A percentile compares a stretch with the other conserved stretches of the same genome.
phyloP scores from a whole-genome alignment of 2,888 invertebrate genomes.

The Luffia ferchaultella region DNA sequence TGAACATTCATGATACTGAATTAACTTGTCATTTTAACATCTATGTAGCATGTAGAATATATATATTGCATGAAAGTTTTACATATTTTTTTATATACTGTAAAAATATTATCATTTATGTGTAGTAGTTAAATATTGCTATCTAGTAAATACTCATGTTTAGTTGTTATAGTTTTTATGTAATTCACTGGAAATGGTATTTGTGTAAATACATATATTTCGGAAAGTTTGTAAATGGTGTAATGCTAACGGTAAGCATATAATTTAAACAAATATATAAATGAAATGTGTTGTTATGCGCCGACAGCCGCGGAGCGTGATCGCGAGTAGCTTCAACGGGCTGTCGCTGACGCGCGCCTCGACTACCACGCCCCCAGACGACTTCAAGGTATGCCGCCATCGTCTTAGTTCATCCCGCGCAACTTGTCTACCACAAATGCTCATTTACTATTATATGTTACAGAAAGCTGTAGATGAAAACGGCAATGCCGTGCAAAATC shows the following conservation, averaged over 20 bases:
- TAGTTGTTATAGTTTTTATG: too few relatives aligned
- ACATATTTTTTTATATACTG: too few relatives aligned
- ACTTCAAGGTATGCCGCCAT: conserved; percentile 48
- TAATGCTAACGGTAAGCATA: conserved; percentile 10
- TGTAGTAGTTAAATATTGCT: too few relatives aligned
- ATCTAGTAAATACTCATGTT: too few relatives aligned
- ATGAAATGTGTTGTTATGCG: background rate
- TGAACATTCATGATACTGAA: too few relatives aligned
- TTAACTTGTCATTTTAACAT: too few relatives aligned
- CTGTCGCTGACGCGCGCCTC: conserved; percentile 42
- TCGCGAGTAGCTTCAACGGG: conserved; percentile 33
- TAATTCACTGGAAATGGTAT: too few relatives aligned
- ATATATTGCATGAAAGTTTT: too few relatives aligned
- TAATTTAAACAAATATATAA: background rate
- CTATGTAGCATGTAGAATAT: too few relatives aligned
- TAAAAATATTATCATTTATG: too few relatives aligned
- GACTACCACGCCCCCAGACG: conserved; percentile 26
- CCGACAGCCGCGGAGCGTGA: conserved; percentile 40
- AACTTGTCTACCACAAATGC: background rate
- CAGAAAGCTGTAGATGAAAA: conserved; percentile 82
- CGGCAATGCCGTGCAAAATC: conserved; percentile 75
- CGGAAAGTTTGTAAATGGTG: conserved; percentile 26
- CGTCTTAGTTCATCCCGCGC: too few relatives aligned
- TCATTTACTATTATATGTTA: conserved; percentile 20
- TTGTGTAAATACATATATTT: too few relatives aligned